These are phyloP conservation scores for Opisthocomus hoazin DNA, from an alignment of 2,113 vertebrate genomes.

Conservation along the genomic window DNA sequence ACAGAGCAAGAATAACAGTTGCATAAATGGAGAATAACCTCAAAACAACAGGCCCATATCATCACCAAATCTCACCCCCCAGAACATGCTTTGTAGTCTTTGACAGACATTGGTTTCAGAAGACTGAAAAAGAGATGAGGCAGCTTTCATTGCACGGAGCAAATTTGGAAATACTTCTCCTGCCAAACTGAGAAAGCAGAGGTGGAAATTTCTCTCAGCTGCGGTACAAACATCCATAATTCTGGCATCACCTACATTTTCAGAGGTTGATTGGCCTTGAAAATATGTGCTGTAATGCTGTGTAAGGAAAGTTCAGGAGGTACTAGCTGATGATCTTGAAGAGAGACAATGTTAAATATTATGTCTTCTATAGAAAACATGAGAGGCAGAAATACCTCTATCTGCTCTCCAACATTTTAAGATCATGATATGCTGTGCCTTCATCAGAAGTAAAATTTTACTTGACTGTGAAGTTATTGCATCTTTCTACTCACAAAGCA, in stretches of 20 bases:
- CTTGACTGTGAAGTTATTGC: neutral
- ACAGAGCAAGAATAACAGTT: neutral
- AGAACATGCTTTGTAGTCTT: neutral
- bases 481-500: neutral
- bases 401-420: neutral
- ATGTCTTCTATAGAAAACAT: neutral
- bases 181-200: neutral
- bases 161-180: neutral
- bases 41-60: neutral
- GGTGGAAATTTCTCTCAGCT: neutral
- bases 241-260: neutral
- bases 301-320: neutral
- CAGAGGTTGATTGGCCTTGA: neutral
- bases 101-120: neutral
- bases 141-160: conserved; percentile 7
- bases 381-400: neutral
- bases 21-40: neutral
- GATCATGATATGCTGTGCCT: neutral
- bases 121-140: neutral
- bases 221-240: neutral
- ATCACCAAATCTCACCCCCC: fast-evolving
- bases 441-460: neutral
- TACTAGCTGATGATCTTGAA: neutral
- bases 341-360: neutral
- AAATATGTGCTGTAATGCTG: neutral